Base-by-base conservation (phyloP, 2,113 vertebrate species). In the Ceyx margarethae region DNA sequence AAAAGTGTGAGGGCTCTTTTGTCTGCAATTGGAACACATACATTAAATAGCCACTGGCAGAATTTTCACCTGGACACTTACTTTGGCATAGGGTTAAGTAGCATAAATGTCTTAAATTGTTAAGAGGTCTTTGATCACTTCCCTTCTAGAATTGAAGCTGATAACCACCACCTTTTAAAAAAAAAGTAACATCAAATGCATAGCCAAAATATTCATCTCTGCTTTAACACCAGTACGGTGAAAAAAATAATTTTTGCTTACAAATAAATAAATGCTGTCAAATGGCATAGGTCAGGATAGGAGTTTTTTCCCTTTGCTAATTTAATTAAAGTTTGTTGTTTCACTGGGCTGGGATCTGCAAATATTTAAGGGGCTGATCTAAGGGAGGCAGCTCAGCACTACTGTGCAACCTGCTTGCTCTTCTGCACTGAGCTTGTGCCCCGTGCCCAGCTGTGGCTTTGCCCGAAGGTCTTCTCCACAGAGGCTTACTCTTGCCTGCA, bases 401-500 rank as follows among this genome's bases (percentile, higher is more conserved):
- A 14, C 50, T 26, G 11, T 62, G 29, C 48, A 35, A 7, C 2
- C 3, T 9, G 10, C 11, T 0, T 45, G 43, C 31, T 71, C 23
- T 67, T 69, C 28, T 72, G 35, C 0, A 0, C 57, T 42, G 53
- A 64, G 46, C 29, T 22, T 15, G 10, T 72, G 25, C 60, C 83
- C 56, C 50, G 4, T 66, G 33, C 77, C 28, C 43, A 40, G 37
- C 40, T 31, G 4, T 23, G 6, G 2, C 19, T 89, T 84, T 71
- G 61, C 45, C 57, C 79, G 4, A 68, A 60, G 35, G 15, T 71
- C 7, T 56, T 60, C 64, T 64, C 13, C 53, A 22, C 1, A 0
- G 10, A 37, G 35, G 45, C 0, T 0, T 71, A 67, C 19, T 67
- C 53, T 56, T 75, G 37, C 45, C 10, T 43, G 13, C 2, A 1